These are phyloP conservation scores for Ciconia stormi DNA, from an alignment of 2,113 vertebrate genomes.

Conservation along the genomic window DNA sequence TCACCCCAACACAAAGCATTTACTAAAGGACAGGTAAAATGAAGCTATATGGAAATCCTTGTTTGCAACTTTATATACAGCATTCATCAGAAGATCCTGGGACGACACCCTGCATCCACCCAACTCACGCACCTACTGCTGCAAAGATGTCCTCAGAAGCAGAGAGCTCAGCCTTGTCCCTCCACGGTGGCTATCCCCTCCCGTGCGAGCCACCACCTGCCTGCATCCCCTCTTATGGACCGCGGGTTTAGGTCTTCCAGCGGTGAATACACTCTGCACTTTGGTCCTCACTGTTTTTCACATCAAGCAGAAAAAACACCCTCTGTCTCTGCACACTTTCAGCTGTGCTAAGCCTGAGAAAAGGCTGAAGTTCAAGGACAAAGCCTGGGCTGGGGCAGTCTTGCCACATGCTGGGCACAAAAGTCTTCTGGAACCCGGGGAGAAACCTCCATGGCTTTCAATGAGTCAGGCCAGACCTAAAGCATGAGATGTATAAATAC, in stretches of 20 bases:
- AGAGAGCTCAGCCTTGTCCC: not conserved
- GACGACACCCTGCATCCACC: not conserved
- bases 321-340: not conserved
- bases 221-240: not conserved
- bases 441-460: not conserved
- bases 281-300: not conserved
- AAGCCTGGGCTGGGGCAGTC: not conserved
- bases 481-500: not conserved
- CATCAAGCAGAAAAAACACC: not conserved
- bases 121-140: not conserved
- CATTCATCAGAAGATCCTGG: not conserved
- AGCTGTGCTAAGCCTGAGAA: not conserved
- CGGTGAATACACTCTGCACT: rapidly evolving
- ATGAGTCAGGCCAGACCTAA: rapidly evolving
- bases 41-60: not conserved
- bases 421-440: not conserved
- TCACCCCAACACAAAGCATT: not conserved
- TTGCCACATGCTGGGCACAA: not conserved
- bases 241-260: rapidly evolving
- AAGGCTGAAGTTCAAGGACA: not conserved
- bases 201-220: not conserved
- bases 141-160: not conserved
- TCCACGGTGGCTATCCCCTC: rapidly evolving
- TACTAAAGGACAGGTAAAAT: not conserved
- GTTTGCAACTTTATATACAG: not conserved